A percentile compares a stretch with the other conserved stretches of the same genome.
Evolutionary conservation across 2,797 vertebrate genomes (phyloP).

Genomic region (Fistularia tabacaria): DNA sequence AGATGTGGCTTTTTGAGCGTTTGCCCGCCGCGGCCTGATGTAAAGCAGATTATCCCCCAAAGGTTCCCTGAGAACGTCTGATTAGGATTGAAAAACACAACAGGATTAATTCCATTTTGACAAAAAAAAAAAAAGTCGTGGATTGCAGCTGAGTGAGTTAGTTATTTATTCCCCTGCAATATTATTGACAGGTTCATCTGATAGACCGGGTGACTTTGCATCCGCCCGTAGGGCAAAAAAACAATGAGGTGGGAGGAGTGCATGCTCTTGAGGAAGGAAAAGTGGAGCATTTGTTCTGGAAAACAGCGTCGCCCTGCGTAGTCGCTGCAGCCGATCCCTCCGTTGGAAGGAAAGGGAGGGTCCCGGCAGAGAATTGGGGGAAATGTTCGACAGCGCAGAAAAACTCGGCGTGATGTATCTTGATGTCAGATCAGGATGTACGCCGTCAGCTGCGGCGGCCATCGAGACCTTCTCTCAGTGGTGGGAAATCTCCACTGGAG

Average conservation of each 20-base stretch:
- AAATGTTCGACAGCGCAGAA: slow-evolving; percentile 52
- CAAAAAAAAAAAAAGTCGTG: slow-evolving; percentile 8
- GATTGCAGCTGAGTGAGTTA: no score
- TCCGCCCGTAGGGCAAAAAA: slow-evolving; percentile 37
- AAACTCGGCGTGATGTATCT: slow-evolving; percentile 25
- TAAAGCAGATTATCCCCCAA: slow-evolving; percentile 36
- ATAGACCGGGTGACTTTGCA: slow-evolving; percentile 53
- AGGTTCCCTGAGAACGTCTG: slow-evolving; percentile 30
- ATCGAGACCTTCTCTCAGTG: no score
- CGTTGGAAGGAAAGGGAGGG: slow-evolving; percentile 73
- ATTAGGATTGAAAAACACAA: slow-evolving; percentile 10
- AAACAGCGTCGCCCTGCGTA: slow-evolving; percentile 29
- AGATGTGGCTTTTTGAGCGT: no score
- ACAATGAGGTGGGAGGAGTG: slow-evolving; percentile 57
- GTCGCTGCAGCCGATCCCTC: slow-evolving; percentile 23
- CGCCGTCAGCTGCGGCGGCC: no score
- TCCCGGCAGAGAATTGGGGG: slow-evolving; percentile 62
- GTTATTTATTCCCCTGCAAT: background rate
- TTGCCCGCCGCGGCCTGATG: slow-evolving; percentile 4
- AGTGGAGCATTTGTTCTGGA: slow-evolving; percentile 59
- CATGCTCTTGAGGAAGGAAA: slow-evolving; percentile 61
- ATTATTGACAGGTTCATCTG: slow-evolving; percentile 25
- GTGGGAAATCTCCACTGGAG: slow-evolving; percentile 47
- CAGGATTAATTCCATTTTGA: slow-evolving; percentile 35
- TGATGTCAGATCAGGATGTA: slow-evolving; percentile 39